Evolutionary conservation across 2,888 invertebrate species (phyloP).

Genomic region (Nephrocerus scutellatus): DNA sequence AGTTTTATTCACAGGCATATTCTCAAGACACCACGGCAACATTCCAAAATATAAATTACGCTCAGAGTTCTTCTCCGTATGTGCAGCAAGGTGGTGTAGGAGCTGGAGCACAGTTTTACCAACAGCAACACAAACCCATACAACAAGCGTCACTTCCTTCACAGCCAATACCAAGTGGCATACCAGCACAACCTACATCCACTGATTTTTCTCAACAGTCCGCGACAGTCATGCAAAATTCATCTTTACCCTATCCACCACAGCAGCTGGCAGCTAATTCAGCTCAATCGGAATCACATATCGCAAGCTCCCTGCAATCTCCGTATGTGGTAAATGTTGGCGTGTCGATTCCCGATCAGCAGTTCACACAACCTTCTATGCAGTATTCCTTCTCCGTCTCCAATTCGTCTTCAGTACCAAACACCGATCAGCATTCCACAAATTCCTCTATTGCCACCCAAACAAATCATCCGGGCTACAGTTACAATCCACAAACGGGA

Average conservation of each 20-base stretch:
- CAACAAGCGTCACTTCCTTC: conserved; percentile 3
- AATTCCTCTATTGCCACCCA: conserved; percentile 14
- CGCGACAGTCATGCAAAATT: background rate
- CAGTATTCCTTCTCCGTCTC: too few species aligned
- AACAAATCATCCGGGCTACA: conserved; percentile 56
- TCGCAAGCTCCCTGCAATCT: conserved; percentile 18
- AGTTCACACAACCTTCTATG: background rate
- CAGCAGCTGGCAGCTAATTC: conserved; percentile 1
- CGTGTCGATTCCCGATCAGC: too few species aligned
- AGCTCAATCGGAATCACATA: too few species aligned
- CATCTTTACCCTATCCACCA: background rate
- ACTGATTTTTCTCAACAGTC: background rate
- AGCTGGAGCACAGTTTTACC: conserved; percentile 6
- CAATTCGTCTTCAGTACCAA: background rate
- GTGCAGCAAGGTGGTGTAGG: background rate
- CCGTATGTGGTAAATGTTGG: conserved; percentile 22
- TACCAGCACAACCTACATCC: background rate
- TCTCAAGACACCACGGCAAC: conserved; percentile 15
- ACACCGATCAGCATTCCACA: conserved; percentile 3
- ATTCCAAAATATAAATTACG: background rate
- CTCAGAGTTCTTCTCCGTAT: background rate
- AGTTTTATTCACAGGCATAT: too few species aligned
- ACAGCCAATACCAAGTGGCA: background rate
- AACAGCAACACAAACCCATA: conserved; percentile 5
- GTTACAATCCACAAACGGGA: conserved; percentile 53